Base-by-base conservation (phyloP, 2,797 vertebrate genomes). In the Syngnathus rostellatus region DNA sequence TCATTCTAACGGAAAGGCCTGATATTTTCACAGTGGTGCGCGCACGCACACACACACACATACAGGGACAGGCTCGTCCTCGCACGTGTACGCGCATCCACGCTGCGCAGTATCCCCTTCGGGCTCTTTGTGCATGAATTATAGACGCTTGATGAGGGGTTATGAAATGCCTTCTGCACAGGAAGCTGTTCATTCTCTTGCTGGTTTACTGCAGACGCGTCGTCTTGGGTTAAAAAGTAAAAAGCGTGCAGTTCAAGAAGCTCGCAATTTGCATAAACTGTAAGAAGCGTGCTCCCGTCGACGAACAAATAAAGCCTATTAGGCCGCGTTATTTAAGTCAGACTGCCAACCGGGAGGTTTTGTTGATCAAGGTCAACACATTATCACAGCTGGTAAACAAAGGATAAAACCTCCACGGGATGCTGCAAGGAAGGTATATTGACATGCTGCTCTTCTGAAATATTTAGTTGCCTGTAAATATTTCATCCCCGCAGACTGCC, bases 1-100 rank as follows among this genome's bases (percentile, higher is more conserved):
- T 94, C 92, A 91, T 93, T 94, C 94, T 96, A 94, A 97, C 91
- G 92, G 94, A 94, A 96, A 96, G 90, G 90, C 90, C 92, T 93
- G 93, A 96, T 94, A 95, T 95, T 95, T 93, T 95, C 94, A 93
- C 92, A 91, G 89, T 91, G 86, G 77, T 83, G 87, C 85, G 82
- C 87, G 6, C 39, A 23, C 45, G 2, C 62, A 5, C 21, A 8
- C 50, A 17, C 82, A 84, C 84, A 85, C 80, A 88, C 88, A 72
- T 83, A 79, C 77, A 85, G 85, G 57, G 50, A 60, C 90, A 16
- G 25, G 25, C 54, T 14, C 21, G 88, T 90, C 17, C 17, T n/a
- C 1, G 86, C 87, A 88, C 90, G 83, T 85, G 84, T 82, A 39
- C 89, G 88, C 91, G 89, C 89, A 86, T 90, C 7, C 68, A 31